These are phyloP conservation scores for Halocaridina rubra DNA, from an alignment of 2,888 invertebrate genomes.

Conservation along the genomic window DNA sequence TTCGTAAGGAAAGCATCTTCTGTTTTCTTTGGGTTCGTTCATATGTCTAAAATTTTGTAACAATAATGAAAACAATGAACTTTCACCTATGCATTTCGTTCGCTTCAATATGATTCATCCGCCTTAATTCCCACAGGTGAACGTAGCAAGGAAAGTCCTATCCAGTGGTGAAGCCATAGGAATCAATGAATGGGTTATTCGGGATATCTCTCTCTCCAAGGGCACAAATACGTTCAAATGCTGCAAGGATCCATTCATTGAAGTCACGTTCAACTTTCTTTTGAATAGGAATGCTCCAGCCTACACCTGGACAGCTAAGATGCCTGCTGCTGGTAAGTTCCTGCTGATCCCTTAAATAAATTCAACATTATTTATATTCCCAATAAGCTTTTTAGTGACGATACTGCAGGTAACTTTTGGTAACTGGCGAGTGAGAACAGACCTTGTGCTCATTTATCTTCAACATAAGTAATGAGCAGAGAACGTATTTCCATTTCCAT, in stretches of 20 bases:
- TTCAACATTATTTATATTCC: too few relatives aligned
- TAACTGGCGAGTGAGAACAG: too few relatives aligned
- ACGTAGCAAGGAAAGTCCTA: too few relatives aligned
- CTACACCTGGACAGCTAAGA: background rate
- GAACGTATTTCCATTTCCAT: background rate
- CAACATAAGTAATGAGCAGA: background rate
- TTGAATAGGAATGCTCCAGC: background rate
- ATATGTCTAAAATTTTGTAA: too few relatives aligned
- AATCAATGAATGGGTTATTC: background rate
- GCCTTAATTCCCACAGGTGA: too few relatives aligned
- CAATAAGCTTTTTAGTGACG: too few relatives aligned
- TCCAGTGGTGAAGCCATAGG: too few relatives aligned
- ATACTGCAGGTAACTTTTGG: background rate
- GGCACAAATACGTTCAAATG: background rate
- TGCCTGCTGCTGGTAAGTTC: background rate
- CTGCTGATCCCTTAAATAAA: background rate
- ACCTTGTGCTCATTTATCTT: background rate
- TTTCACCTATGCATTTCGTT: too few relatives aligned
- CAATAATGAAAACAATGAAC: too few relatives aligned
- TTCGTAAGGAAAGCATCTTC: too few relatives aligned
- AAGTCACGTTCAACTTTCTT: background rate
- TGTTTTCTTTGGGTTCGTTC: too few relatives aligned
- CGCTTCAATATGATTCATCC: too few relatives aligned
- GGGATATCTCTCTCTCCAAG: background rate
- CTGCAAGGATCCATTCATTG: background rate